Base-by-base conservation (phyloP, 35 echinoderm and acorn worm genomes). In the Ophioderma brevispina region DNA sequence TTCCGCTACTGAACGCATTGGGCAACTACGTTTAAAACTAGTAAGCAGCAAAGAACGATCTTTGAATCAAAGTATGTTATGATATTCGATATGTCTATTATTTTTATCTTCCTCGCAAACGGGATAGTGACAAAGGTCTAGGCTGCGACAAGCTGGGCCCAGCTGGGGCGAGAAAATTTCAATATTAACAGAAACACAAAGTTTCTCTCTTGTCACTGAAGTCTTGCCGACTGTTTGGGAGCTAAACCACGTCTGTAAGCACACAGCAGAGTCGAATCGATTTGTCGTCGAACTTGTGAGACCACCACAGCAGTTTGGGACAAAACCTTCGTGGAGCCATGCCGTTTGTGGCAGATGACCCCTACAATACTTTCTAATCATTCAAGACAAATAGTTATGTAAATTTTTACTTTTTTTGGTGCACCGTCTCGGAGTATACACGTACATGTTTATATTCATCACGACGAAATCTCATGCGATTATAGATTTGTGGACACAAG, bases 111-210 rank as follows among this genome's bases (percentile, higher is more conserved):
- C n/a, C n/a, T n/a, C n/a, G 28, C n/a, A 70, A 25, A 25, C 59
- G 59, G 59, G 59, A n/a, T n/a, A 70, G 59, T 70, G 59, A 70
- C 59, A 70, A 70, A 70, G 59, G 59, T 70, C 59, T 25, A 70
- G 28, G 59, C 28, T 13, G 59, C 59, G n/a, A 70, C 59, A 70
- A 70, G 59, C 59, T 70, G 59, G 28, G 59, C 59, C 23, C 59
- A 70, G 59, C 59, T 70, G 59, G 59, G 15, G 59, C 59, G 59
- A 70, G 59, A 70, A 70, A 70, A 70, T 70, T n/a, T 70, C 28
- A 70, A 70, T 25, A 70, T 25, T 3, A 25, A 70, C 5, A 25
- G 2, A 25, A 70, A 70, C 59, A 70, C 59, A 70, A 70, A 25
- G n/a, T 8, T 46, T 17, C 41, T 46, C 41, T 4, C 41, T 46